Base-by-base conservation (phyloP, 2,888 invertebrate species). In the Plagodis dolabraria region DNA sequence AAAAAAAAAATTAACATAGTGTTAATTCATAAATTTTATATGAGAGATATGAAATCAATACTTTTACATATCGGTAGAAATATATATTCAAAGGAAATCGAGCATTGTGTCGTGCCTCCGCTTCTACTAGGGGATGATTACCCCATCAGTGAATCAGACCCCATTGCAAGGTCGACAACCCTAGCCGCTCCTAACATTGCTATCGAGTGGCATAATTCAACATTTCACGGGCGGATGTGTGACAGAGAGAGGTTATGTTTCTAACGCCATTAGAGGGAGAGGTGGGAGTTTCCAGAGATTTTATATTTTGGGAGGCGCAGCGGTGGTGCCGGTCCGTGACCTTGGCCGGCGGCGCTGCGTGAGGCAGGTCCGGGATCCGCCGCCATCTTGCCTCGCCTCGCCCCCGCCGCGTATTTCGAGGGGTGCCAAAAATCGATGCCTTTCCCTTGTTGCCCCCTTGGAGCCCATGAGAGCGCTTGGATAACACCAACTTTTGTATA, bases 361-460 rank as follows among this genome's bases (percentile, higher is more conserved):
- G 90, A 89, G 92, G 92, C 80, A 91, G 91, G 92, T 90, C 87
- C 79, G 85, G 89, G 75, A 65, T 72, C 69, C 65, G 73, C 75
- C 82, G 89, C 89, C 89, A 86, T 86, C 84, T 86, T 87, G 84
- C 77, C 82, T 76, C 82, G 83, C 77, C 83, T 77, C 83, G 83
- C 87, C 86, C 86, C 85, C 85, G 84, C 85, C 71, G 72, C 75
- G 80, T 68, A 65, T 65, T 70, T 67, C 72, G 77, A 83, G 84
- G 90, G 91, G 89, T 89, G 89, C 85, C 89, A 76, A 91, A 92
- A 92, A 92, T 92, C 92, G 91, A 92, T 92, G 85, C 75, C 53
- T 75, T 82, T 85, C 89, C 91, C 89, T 86, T 77, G 79, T 80
- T 83, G 80, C 85, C 83, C 80, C 81, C 76, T 73, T 69, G 78